These are phyloP conservation scores for Hylaeus volcanicus DNA, from an alignment of 1,140 invertebrate genomes.

Conservation along the genomic window DNA sequence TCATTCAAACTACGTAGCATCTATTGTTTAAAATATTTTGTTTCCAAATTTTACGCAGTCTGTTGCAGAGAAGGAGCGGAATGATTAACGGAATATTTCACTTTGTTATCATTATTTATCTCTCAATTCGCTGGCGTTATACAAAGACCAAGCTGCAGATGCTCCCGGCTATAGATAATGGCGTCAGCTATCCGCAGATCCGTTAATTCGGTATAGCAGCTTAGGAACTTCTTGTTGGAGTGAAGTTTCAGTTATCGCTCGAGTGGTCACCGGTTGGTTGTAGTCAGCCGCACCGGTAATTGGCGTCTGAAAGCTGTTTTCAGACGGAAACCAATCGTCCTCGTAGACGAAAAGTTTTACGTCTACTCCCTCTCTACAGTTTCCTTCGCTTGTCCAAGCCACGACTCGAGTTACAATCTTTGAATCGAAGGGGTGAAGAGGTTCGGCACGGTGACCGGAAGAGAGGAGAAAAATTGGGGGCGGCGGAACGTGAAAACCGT, in stretches of 20 bases:
- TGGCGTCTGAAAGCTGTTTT: conserved; percentile 42
- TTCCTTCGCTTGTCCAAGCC: conserved; percentile 5
- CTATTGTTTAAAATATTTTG: too few species aligned
- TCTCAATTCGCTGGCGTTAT: too few species aligned
- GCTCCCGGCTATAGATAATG: not conserved
- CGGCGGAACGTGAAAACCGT: conserved; percentile 26
- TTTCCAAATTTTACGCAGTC: too few species aligned
- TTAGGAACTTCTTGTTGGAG: not conserved
- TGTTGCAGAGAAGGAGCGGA: too few species aligned
- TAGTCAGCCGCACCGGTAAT: conserved; percentile 9
- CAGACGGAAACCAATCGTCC: conserved; percentile 43
- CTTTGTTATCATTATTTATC: not conserved
- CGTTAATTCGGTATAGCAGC: conserved; percentile 18
- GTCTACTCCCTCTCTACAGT: not conserved
- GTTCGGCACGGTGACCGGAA: not conserved
- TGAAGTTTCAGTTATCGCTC: conserved; percentile 32
- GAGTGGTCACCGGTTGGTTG: conserved; percentile 6
- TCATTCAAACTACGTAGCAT: too few species aligned
- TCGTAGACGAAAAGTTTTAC: conserved; percentile 27
- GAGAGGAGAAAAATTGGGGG: conserved; percentile 25
- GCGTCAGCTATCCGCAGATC: not conserved
- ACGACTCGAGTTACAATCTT: conserved; percentile 1
- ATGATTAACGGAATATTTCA: conserved; percentile 3
- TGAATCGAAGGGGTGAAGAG: not conserved
- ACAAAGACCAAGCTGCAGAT: not conserved